Evolutionary conservation across 2,888 invertebrate genomes (phyloP).

Genomic region (Aleiodes alternator): DNA sequence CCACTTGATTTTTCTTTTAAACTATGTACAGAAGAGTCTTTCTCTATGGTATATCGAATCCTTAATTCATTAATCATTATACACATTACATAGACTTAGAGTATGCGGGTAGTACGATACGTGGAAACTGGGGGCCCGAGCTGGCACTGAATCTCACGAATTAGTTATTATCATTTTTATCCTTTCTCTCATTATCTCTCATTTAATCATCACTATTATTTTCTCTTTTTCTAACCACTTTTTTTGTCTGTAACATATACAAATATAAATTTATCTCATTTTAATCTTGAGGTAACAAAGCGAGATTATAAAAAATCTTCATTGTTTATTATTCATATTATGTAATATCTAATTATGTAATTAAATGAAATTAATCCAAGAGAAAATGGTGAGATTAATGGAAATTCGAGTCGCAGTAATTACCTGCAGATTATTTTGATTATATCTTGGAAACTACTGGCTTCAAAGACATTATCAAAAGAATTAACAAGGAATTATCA

Average conservation of each 20-base stretch:
- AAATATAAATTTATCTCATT: slow-evolving; percentile 31
- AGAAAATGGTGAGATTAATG: background rate
- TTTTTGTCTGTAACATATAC: slow-evolving; percentile 33
- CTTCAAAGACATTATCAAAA: background rate
- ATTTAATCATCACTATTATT: slow-evolving; percentile 41
- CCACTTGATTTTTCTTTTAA: slow-evolving; percentile 47
- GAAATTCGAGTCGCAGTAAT: too few species aligned
- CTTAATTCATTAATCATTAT: slow-evolving; percentile 73
- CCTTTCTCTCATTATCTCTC: slow-evolving; percentile 20
- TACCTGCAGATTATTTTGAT: too few species aligned
- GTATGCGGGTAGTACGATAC: slow-evolving; percentile 66
- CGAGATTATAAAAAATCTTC: background rate
- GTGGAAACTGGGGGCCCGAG: slow-evolving; percentile 61
- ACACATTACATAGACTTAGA: slow-evolving; percentile 74
- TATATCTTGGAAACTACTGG: too few species aligned
- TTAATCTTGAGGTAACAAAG: background rate
- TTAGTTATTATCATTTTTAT: slow-evolving; percentile 46
- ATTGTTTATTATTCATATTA: background rate
- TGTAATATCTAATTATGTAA: slow-evolving; percentile 9
- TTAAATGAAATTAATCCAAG: background rate
- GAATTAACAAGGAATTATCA: background rate
- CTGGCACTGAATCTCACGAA: slow-evolving; percentile 62
- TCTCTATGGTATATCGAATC: slow-evolving; percentile 71
- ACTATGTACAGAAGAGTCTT: slow-evolving; percentile 73
- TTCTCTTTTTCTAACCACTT: too few species aligned